Evolutionary conservation across 2,113 vertebrate genomes (phyloP), one percentile per base, ranked within the genome.

Genomic region (Cephalophus harveyi): DNA sequence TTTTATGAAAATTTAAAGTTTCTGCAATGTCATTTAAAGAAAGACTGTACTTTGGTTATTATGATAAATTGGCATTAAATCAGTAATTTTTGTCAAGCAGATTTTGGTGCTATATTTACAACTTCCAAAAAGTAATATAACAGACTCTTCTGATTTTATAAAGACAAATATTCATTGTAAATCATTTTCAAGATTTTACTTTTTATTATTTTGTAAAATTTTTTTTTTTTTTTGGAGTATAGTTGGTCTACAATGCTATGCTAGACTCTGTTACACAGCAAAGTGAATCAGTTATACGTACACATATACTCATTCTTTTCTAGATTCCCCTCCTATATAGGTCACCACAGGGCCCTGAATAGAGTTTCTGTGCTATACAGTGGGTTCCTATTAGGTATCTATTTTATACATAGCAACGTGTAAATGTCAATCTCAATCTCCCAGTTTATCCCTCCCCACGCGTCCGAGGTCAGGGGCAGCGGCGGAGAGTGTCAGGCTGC

Each of bases 1-100:
- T 54, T 93, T 95, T 91, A 82, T 85, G 19, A 97, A 96, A 91
- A 95, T 52, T 25, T 67, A 84, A 85, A 54, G 16, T 4, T 7
- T 96, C 13, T 74, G 25, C 25, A 91, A 36, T 83, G 25, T 55
- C 28, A 3, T 87, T 97, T 95, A 64, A 87, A 92, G 33, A 7
- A 89, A 89, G 36, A 60, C 12, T 91, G 67, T 15, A 90, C 12
- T 81, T 92, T 62, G 40, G 36, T 91, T 91, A 62, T 71, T 78
- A 55, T 52, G 23, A 89, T 55, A 67, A 78, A 50, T 40, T 93
- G 28, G 14, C 30, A 83, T 89, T 89, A 96, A 84, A 85, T 76
- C 17, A 71, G 40, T 89, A 16, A 81, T 88, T 81, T 94, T 93
- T 79, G 87, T 74, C 33, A 90, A 85, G 74, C 67, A 87, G 33